phyloP scores from a whole-genome alignment of 2,113 vertebrate genomes.

The Pangasianodon gigas region DNA sequence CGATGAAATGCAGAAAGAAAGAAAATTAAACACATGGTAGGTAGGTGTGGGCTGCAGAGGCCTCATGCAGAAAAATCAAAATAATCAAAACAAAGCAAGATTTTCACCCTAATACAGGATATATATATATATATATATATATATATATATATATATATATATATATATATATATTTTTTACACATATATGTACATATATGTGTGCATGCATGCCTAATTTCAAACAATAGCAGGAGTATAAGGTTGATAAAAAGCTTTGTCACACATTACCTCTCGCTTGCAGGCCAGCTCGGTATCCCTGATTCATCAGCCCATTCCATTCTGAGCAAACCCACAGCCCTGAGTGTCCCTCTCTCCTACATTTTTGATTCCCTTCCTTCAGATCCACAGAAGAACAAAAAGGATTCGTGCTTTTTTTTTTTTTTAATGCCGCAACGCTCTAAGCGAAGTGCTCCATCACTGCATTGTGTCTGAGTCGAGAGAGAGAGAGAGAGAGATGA shows the following conservation, averaged over 20 bases:
- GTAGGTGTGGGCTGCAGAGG: not conserved
- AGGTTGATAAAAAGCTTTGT: not conserved
- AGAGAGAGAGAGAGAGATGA: not conserved
- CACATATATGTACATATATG: no score
- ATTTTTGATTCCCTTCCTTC: not conserved
- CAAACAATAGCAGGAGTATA: not conserved
- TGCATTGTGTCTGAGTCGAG: not conserved
- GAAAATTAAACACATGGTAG: not conserved
- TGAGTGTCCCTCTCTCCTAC: not conserved
- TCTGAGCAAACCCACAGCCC: slow-evolving; percentile 34
- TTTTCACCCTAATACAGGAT: not conserved
- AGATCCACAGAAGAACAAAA: not conserved
- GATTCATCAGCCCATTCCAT: slow-evolving; percentile 72
- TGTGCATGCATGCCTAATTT: no score
- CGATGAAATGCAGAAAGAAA: not conserved
- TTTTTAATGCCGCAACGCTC: not conserved
- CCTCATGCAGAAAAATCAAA: not conserved
- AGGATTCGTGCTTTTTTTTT: not conserved
- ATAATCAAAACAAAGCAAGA: not conserved
- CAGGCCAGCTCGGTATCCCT: slow-evolving; percentile 67
- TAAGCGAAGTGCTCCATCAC: not conserved
- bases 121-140: not conserved
- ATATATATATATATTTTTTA: not conserved
- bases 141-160: not conserved
- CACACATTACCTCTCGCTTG: slow-evolving; percentile 66